phyloP scores from a whole-genome alignment of 2,888 invertebrate genomes.

The Chydorus sphaericus region DNA sequence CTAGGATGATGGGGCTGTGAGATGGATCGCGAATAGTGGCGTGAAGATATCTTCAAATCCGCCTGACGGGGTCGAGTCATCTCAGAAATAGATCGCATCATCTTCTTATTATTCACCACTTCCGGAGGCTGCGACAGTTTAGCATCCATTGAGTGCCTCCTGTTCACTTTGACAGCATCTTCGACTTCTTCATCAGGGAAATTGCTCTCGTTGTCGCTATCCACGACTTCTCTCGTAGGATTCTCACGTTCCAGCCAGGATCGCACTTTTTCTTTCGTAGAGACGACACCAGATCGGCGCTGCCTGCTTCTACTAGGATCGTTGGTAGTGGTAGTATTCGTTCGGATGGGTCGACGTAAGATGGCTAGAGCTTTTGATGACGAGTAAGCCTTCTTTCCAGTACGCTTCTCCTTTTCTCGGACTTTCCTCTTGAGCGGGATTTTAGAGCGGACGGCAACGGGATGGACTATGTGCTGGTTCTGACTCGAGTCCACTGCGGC shows the following conservation, averaged over 20 bases:
- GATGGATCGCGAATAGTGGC: not conserved
- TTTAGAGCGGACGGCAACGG: constrained; percentile 64
- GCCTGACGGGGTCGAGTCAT: not conserved
- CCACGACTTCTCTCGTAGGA: not conserved
- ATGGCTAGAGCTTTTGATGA: not conserved
- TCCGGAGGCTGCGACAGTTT: not conserved
- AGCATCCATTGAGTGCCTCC: not conserved
- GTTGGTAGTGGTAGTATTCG: not conserved
- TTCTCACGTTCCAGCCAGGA: constrained; percentile 14
- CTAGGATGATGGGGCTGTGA: not conserved
- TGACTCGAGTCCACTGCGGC: constrained; percentile 40
- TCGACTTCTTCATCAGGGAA: constrained; percentile 4
- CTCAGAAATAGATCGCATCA: constrained; percentile 12
- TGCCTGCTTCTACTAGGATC: not conserved
- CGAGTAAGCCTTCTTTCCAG: not conserved
- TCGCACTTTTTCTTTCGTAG: constrained; percentile 11
- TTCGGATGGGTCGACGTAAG: not conserved
- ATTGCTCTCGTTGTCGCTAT: constrained; percentile 9
- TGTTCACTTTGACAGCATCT: not conserved
- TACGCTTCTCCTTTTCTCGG: constrained; percentile 25
- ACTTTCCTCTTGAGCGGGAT: constrained; percentile 76
- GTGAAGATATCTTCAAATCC: not conserved
- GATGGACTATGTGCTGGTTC: constrained; percentile 60
- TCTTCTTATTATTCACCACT: not conserved
- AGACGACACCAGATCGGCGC: constrained; percentile 7